These are phyloP conservation scores for Gasteruption jaculator DNA, from an alignment of 2,888 invertebrate genomes.

Conservation along the genomic window DNA sequence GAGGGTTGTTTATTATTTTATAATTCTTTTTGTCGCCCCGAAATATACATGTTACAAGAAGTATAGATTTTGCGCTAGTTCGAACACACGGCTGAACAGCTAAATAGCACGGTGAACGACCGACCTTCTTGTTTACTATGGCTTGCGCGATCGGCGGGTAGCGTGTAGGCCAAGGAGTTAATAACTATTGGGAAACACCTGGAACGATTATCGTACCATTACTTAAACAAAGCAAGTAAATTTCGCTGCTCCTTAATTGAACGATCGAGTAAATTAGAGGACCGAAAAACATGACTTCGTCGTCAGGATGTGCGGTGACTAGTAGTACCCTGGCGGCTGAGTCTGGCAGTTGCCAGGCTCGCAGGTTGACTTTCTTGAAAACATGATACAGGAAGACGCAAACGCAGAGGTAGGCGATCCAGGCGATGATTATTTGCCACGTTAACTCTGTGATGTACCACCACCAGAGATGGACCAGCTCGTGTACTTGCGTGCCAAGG, in stretches of 20 bases:
- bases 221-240: slow-evolving; percentile 81
- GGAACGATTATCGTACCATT: slow-evolving; percentile 67
- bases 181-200: too few relatives aligned
- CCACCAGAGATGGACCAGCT: slow-evolving; percentile 42
- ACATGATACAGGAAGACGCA: slow-evolving; percentile 42
- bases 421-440: slow-evolving; percentile 41
- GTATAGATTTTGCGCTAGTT: too few relatives aligned
- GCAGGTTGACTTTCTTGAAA: slow-evolving; percentile 40
- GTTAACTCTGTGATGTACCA: slow-evolving; percentile 45
- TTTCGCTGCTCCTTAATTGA: slow-evolving; percentile 61
- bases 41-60: too few relatives aligned
- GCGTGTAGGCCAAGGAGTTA: too few relatives aligned
- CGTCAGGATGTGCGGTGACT: slow-evolving; percentile 94
- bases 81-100: too few relatives aligned
- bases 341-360: slow-evolving; percentile 47
- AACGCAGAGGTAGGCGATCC: slow-evolving; percentile 39
- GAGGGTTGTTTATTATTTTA: too few relatives aligned
- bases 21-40: too few relatives aligned
- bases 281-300: slow-evolving; percentile 99
- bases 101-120: too few relatives aligned
- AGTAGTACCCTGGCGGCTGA: slow-evolving; percentile 63
- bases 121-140: too few relatives aligned
- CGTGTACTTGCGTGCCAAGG: slow-evolving; percentile 34
- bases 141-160: too few relatives aligned
- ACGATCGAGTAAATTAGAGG: slow-evolving; percentile 74